These are phyloP conservation scores for Polylopha cassiicola DNA, from an alignment of 2,888 invertebrate species.

Conservation along the genomic window DNA sequence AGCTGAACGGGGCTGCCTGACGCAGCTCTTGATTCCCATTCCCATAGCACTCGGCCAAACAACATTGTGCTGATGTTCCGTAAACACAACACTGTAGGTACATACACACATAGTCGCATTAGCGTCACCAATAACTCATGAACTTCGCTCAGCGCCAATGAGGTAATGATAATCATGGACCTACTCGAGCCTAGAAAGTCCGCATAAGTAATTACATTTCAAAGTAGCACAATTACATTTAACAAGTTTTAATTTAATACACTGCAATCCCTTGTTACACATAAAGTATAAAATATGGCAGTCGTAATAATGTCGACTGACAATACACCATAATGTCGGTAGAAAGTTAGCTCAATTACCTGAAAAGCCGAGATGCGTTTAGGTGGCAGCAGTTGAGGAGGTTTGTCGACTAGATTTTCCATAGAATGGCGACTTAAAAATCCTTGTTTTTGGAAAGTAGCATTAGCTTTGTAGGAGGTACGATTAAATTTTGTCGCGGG, in stretches of 20 bases:
- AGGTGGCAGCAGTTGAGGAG: conserved; percentile 68
- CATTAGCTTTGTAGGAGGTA: conserved; percentile 53
- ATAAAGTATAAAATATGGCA: conserved; percentile 32
- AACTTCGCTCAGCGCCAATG: conserved; percentile 54
- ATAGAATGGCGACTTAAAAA: conserved; percentile 81
- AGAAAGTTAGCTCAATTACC: conserved; percentile 69
- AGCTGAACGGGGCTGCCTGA: conserved; percentile 64
- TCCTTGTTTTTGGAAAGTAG: conserved; percentile 62
- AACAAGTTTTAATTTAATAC: conserved; percentile 27
- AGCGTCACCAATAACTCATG: conserved; percentile 37
- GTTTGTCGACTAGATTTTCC: conserved; percentile 81
- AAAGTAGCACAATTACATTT: conserved; percentile 29
- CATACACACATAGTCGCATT: conserved; percentile 38
- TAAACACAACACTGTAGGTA: conserved; percentile 18
- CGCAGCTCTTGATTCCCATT: conserved; percentile 36
- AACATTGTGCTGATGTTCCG: conserved; percentile 14
- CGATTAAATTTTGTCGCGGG: conserved; percentile 70
- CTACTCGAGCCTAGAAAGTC: conserved; percentile 57
- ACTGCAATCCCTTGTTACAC: conserved; percentile 29
- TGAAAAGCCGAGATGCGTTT: conserved; percentile 75
- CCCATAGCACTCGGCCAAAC: conserved; percentile 33
- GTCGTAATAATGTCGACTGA: conserved; percentile 37
- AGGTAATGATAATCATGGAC: conserved; percentile 46
- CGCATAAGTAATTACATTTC: conserved; percentile 40
- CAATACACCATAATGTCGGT: conserved; percentile 44